Evolutionary conservation across 2,113 vertebrate species (phyloP).

Genomic region (Myiozetetes cayanensis): DNA sequence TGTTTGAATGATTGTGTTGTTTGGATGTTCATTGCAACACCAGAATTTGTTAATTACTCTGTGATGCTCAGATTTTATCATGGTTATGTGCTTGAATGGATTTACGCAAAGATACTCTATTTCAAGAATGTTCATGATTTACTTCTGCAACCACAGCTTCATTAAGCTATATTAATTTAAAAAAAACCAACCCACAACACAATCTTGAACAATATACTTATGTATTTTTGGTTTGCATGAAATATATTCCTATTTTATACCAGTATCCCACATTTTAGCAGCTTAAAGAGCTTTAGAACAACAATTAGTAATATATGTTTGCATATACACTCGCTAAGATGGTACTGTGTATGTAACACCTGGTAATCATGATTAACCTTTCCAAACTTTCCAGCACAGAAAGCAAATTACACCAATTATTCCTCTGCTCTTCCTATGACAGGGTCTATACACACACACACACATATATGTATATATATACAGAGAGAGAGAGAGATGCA

Average conservation of each 20-base stretch:
- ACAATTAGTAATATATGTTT: not conserved
- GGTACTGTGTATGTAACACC: not conserved
- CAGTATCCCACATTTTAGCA: not conserved
- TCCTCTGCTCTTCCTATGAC: not conserved
- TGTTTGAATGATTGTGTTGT: not conserved
- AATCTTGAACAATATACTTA: not conserved
- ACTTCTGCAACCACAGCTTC: not conserved
- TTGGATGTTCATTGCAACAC: not conserved
- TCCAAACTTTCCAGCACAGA: not conserved
- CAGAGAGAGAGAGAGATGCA: not conserved
- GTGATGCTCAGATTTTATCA: not conserved
- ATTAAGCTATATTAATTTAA: not conserved
- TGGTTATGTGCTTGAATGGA: not conserved
- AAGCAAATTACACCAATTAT: not conserved
- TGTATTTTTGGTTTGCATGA: not conserved
- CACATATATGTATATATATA: no score
- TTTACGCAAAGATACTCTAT: not conserved
- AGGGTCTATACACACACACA: not conserved
- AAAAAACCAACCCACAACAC: not conserved
- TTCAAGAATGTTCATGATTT: not conserved
- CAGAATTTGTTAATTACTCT: not conserved
- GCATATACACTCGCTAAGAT: not conserved
- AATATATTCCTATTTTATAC: not conserved
- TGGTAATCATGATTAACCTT: not conserved
- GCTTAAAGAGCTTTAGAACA: not conserved